These are phyloP conservation scores for Nipponia nippon DNA, from an alignment of 2,113 vertebrate species.

Conservation along the genomic window DNA sequence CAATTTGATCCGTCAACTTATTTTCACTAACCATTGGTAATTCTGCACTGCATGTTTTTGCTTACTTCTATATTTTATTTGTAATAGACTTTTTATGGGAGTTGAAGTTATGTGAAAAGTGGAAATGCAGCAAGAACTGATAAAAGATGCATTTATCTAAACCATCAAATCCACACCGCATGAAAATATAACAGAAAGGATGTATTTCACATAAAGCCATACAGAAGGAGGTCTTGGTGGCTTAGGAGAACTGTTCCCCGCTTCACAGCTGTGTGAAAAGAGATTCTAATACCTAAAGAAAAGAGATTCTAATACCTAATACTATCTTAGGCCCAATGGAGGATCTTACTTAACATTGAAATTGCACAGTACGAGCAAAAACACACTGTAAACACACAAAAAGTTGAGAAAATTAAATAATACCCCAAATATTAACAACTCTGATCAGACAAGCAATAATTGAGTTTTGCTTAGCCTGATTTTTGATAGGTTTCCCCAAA, in stretches of 20 bases:
- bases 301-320: background rate
- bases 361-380: background rate
- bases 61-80: background rate
- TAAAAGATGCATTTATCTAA: background rate
- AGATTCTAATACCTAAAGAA: too few species aligned
- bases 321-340: background rate
- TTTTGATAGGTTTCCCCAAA: background rate
- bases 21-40: background rate
- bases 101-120: background rate
- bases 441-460: background rate
- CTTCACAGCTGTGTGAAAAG: background rate
- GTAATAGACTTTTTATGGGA: background rate
- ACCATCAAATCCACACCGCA: accelerated
- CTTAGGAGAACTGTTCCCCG: background rate
- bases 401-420: slow-evolving; percentile 19
- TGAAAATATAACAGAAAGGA: background rate
- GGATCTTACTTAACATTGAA: background rate
- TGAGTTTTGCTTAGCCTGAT: background rate
- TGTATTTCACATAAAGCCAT: background rate
- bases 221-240: background rate
- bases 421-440: background rate
- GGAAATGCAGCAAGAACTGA: background rate
- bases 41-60: background rate
- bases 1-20: background rate
- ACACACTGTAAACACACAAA: background rate